These are phyloP conservation scores for Dryocosmus kuriphilus DNA, from an alignment of 2,888 invertebrate genomes.

Conservation along the genomic window DNA sequence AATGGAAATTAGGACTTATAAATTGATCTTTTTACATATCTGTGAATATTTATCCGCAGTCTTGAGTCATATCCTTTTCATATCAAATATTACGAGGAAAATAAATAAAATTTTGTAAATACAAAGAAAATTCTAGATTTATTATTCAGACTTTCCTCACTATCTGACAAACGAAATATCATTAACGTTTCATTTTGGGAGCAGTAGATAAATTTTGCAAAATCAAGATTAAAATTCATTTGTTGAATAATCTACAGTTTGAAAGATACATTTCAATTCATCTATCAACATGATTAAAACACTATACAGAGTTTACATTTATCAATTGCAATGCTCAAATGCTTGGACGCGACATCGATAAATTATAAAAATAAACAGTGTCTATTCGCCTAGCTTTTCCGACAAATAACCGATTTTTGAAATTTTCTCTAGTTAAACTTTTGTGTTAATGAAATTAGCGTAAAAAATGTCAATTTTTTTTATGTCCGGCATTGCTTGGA, in stretches of 20 bases:
- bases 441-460: no score
- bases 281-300: not conserved
- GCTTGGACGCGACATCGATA: constrained; percentile 3
- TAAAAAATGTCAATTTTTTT: no score
- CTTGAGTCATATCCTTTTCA: constrained; percentile 32
- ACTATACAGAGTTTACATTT: not conserved
- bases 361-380: not conserved
- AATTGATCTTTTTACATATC: constrained; percentile 28
- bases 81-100: constrained; percentile 32
- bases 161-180: not conserved
- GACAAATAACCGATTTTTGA: no score
- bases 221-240: not conserved
- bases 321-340: constrained; percentile 21
- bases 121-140: constrained; percentile 27
- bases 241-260: not conserved
- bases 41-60: constrained; percentile 10
- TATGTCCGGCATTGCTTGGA: no score
- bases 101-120: constrained; percentile 39
- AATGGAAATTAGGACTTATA: constrained; percentile 1
- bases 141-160: constrained; percentile 30
- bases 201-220: not conserved
- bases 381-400: no score
- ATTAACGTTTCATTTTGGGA: not conserved
- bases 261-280: not conserved
- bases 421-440: no score